Percentiles rank a stretch among this genome's conserved stretches.
phyloP scores from a whole-genome alignment of 1,140 invertebrate species.

The Zophobas morio region DNA sequence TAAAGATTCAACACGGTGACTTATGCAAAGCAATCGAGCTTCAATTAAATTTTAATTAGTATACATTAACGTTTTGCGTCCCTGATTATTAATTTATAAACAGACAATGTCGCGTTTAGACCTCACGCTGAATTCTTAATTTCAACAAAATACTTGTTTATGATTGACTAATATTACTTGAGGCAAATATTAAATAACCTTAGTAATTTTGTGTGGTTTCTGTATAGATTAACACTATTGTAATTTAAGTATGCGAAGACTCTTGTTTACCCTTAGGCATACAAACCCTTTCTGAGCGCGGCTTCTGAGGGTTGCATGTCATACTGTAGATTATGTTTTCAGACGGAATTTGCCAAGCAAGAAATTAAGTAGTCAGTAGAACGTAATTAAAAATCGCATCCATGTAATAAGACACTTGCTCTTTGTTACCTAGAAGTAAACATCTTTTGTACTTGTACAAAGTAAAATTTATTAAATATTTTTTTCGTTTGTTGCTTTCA shows the following conservation, averaged over 20 bases:
- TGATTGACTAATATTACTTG: background rate
- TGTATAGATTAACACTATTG: no score
- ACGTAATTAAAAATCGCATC: background rate
- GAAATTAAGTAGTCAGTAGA: conserved; percentile 1
- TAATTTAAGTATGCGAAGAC: background rate
- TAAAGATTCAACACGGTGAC: background rate
- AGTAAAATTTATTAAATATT: no score
- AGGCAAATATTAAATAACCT: background rate
- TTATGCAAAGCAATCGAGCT: background rate
- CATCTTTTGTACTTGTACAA: background rate
- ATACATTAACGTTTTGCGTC: background rate
- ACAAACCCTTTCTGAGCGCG: conserved; percentile 9
- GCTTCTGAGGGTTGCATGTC: background rate
- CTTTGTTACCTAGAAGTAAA: background rate
- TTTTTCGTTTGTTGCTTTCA: no score
- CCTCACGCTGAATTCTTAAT: background rate
- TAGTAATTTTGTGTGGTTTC: no score
- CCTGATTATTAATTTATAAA: conserved; percentile 3
- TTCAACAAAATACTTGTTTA: no score
- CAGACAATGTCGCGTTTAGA: conserved; percentile 3
- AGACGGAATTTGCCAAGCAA: conserved; percentile 1
- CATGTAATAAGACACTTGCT: background rate
- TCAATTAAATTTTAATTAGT: conserved; percentile 7
- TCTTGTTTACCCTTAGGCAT: background rate
- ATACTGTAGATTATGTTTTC: conserved; percentile 9